Conservation (phyloP, 2,888 invertebrate species). For the Yponomeuta evonymella region DNA sequence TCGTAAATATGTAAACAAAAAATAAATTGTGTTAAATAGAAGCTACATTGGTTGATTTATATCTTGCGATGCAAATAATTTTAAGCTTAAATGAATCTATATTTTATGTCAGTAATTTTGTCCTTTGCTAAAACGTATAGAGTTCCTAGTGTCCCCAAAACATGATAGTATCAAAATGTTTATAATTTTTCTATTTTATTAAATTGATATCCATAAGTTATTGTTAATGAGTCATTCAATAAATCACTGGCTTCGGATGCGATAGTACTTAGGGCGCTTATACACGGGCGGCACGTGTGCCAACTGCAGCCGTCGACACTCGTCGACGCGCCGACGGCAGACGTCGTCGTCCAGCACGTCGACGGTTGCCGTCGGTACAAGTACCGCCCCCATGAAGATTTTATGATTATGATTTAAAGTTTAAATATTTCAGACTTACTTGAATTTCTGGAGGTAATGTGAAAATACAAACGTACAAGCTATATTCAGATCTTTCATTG, state of each 20-base stretch:
- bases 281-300: too few relatives aligned
- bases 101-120: background rate
- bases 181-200: background rate
- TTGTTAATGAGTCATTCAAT: background rate
- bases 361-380: too few relatives aligned
- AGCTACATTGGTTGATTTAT: background rate
- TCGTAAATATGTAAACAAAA: too few relatives aligned
- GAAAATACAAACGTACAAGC: slow-evolving; percentile 13
- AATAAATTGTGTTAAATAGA: background rate
- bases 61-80: background rate
- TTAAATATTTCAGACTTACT: background rate
- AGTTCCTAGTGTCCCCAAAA: slow-evolving; percentile 11
- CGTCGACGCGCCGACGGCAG: too few relatives aligned
- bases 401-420: too few relatives aligned
- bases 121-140: slow-evolving; percentile 1
- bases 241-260: background rate
- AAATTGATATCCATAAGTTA: background rate
- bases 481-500: background rate
- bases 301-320: too few relatives aligned
- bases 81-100: background rate
- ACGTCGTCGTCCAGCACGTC: too few relatives aligned
- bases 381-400: too few relatives aligned
- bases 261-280: too few relatives aligned
- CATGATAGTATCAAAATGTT: background rate
- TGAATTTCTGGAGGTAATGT: background rate